These are phyloP conservation scores for Cyclophora punctaria DNA, from an alignment of 2,888 invertebrate genomes.

Conservation along the genomic window DNA sequence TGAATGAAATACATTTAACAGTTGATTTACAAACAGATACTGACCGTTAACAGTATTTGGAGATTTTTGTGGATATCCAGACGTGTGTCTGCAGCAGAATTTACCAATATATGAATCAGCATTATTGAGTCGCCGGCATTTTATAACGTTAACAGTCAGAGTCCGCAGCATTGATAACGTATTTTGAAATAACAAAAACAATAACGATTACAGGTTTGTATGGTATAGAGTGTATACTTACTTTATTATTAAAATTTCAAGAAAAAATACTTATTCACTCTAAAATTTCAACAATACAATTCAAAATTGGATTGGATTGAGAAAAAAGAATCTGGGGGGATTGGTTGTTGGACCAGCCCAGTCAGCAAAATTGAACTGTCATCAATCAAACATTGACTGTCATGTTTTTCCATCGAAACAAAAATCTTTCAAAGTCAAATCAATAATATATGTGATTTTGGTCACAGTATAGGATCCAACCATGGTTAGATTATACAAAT, in stretches of 20 bases:
- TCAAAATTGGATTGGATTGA: neutral
- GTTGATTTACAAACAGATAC: slow-evolving; percentile 27
- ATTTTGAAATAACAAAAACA: slow-evolving; percentile 3
- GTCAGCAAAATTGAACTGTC: too few relatives aligned
- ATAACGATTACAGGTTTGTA: too few relatives aligned
- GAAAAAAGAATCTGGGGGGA: too few relatives aligned
- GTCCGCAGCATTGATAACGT: slow-evolving; percentile 53
- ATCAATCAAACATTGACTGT: too few relatives aligned
- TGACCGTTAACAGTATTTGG: slow-evolving; percentile 56
- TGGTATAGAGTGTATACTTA: neutral
- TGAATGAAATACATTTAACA: slow-evolving; percentile 2
- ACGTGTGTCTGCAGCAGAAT: slow-evolving; percentile 38
- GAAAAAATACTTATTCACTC: neutral
- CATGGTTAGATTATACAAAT: too few relatives aligned
- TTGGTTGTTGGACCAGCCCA: too few relatives aligned
- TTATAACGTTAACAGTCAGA: slow-evolving; percentile 58
- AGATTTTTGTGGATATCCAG: slow-evolving; percentile 31
- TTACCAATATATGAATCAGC: slow-evolving; percentile 64
- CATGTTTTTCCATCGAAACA: too few relatives aligned
- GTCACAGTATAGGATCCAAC: too few relatives aligned
- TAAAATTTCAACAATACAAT: neutral
- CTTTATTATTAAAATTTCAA: neutral
- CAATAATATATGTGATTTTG: too few relatives aligned
- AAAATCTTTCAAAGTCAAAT: too few relatives aligned
- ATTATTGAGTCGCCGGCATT: slow-evolving; percentile 56